These are phyloP conservation scores for Pissodes strobi DNA, from an alignment of 1,140 invertebrate genomes.

Conservation along the genomic window DNA sequence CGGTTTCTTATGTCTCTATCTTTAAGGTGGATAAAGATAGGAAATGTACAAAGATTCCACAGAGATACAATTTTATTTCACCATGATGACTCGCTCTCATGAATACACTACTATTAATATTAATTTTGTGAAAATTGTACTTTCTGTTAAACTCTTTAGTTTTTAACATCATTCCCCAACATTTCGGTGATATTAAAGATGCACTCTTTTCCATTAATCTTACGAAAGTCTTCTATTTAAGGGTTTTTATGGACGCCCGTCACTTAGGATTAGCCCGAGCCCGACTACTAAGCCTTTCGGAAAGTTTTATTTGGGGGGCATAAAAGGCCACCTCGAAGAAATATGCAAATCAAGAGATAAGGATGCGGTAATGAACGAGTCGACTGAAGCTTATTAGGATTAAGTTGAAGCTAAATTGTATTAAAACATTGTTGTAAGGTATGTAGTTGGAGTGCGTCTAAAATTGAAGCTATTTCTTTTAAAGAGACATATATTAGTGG, in stretches of 20 bases:
- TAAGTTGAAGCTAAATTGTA: neutral
- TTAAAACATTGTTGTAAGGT: neutral
- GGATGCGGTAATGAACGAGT: neutral
- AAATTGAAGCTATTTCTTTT: too few species aligned
- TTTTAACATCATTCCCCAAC: too few species aligned
- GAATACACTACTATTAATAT: too few species aligned
- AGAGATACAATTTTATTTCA: too few species aligned
- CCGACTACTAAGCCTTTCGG: conserved; percentile 1
- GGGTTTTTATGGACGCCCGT: conserved; percentile 7
- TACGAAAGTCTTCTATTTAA: conserved; percentile 10
- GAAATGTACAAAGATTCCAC: too few species aligned
- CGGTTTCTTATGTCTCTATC: too few species aligned
- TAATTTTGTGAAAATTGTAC: too few species aligned
- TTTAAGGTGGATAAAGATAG: too few species aligned
- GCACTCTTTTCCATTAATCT: conserved; percentile 6
- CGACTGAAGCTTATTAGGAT: neutral
- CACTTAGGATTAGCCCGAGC: conserved; percentile 15
- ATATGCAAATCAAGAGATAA: conserved; percentile 22
- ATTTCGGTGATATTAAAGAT: too few species aligned
- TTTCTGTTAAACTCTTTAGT: too few species aligned
- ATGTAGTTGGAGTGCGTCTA: neutral
- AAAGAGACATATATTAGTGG: too few species aligned
- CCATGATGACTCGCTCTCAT: too few species aligned
- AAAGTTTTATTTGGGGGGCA: neutral
- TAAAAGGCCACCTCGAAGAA: conserved; percentile 6